Base-by-base conservation (phyloP, 2,797 vertebrate species). In the Trachops cirrhosus region DNA sequence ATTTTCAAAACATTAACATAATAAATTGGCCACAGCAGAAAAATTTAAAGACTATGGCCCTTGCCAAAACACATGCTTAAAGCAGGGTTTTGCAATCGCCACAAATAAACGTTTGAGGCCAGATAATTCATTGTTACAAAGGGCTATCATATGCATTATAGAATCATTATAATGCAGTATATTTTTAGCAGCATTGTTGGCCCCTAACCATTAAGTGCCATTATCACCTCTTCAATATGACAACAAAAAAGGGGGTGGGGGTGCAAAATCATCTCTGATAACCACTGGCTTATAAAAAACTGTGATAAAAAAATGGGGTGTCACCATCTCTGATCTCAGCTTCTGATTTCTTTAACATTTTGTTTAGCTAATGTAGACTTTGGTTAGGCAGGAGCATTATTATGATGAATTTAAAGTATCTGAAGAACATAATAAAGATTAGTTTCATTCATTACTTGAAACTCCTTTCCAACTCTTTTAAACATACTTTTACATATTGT, bases 391-490 rank as follows among this genome's bases (percentile, higher is more conserved):
- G 86, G 37, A 80, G 6, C 85, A 78, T 2, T 84, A 86, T 71
- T 91, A 88, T 71, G 46, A 95, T 59, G 44, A 88, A 91, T 79
- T 90, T 92, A 86, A 94, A 84, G 89, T 70, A 86, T 62, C 64
- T 95, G 87, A 94, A 95, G 67, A 95, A 92, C 9, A 71, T 34
- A 78, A 46, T 29, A 80, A 67, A 96, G 39, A 83, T 88, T 67
- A 84, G 68, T 70, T 96, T 85, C 79, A 87, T 41, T 89, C 15
- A 82, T 77, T 84, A 80, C 21, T 85, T 94, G 3, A 82, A 91
- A 88, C 79, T 90, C 14, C 46, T 79, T 87, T 79, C 22, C 14
- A 92, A 77, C 77, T 95, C 34, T 74, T 86, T 91, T 94, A 64
- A 91, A 29, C 19, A 48, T 79, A 12, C 9, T 5, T 87, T 91